Evolutionary conservation across 2,113 vertebrate species (phyloP).

Genomic region (Scytalopus superciliaris): DNA sequence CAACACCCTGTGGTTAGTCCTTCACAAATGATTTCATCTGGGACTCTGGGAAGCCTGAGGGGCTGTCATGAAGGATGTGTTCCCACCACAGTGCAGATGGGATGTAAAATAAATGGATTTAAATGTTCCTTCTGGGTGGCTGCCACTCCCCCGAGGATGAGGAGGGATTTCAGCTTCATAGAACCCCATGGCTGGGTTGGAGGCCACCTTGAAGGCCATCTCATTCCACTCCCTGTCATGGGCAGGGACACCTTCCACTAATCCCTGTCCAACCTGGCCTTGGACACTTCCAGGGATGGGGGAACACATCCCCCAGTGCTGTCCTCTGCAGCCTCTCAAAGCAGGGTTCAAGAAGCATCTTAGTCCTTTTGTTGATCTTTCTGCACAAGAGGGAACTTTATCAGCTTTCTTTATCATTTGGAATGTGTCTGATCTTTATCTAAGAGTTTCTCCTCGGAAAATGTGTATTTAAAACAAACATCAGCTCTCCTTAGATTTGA

Average conservation of each 20-base stretch:
- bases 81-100: background rate
- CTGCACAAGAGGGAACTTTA: background rate
- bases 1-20: background rate
- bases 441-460: background rate
- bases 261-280: rapidly evolving
- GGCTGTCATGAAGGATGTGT: background rate
- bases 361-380: background rate
- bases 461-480: background rate
- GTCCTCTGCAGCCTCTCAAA: background rate
- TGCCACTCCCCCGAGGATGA: background rate
- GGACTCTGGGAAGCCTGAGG: background rate
- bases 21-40: rapidly evolving
- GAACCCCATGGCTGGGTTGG: background rate
- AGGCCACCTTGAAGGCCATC: background rate
- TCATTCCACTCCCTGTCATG: background rate
- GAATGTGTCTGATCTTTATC: background rate
- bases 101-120: background rate
- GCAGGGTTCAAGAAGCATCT: background rate
- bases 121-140: background rate
- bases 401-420: background rate
- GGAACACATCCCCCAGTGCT: background rate
- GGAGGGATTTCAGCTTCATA: background rate
- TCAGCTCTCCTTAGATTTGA: background rate
- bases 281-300: background rate
- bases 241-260: background rate